Evolutionary conservation across 1,140 invertebrate genomes (phyloP).

Genomic region (Neodiprion virginianus): DNA sequence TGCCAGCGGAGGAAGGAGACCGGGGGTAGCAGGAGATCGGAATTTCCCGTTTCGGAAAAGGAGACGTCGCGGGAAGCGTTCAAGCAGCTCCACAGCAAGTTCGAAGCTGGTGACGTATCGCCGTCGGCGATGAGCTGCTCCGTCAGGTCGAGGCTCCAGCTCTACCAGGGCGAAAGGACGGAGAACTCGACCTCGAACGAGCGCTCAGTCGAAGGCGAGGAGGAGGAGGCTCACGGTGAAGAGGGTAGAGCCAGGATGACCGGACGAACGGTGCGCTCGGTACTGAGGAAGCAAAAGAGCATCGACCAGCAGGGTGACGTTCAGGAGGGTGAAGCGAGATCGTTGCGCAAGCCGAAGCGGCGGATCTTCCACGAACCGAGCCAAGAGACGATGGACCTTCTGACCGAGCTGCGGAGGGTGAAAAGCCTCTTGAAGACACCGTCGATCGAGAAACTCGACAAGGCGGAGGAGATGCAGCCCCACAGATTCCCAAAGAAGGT

Average conservation of each 20-base stretch:
- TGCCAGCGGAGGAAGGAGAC: not conserved
- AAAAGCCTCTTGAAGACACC: constrained; percentile 54
- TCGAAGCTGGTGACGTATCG: constrained; percentile 32
- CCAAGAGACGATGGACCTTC: constrained; percentile 55
- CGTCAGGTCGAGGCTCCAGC: not conserved
- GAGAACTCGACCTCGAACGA: not conserved
- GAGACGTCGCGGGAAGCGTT: constrained; percentile 26
- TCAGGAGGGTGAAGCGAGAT: constrained; percentile 44
- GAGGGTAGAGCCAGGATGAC: not conserved
- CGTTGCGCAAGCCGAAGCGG: constrained; percentile 37
- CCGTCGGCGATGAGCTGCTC: not conserved
- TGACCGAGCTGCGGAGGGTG: constrained; percentile 53
- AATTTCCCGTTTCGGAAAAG: constrained; percentile 15
- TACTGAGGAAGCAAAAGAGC: constrained; percentile 51
- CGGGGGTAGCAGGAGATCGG: not conserved
- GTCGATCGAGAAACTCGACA: constrained; percentile 42
- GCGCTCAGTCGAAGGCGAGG: not conserved
- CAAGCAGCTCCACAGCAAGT: constrained; percentile 51
- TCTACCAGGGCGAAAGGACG: not conserved
- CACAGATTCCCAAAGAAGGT: constrained; percentile 50
- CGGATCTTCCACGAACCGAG: constrained; percentile 54
- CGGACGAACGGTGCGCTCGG: constrained; percentile 34
- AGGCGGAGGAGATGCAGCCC: constrained; percentile 39
- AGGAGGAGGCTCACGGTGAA: not conserved
- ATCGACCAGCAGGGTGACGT: constrained; percentile 47